Percentiles rank a stretch among this genome's conserved stretches.
Conservation (phyloP, 1,140 invertebrate genomes). For the Drosophila tropicalis region DNA sequence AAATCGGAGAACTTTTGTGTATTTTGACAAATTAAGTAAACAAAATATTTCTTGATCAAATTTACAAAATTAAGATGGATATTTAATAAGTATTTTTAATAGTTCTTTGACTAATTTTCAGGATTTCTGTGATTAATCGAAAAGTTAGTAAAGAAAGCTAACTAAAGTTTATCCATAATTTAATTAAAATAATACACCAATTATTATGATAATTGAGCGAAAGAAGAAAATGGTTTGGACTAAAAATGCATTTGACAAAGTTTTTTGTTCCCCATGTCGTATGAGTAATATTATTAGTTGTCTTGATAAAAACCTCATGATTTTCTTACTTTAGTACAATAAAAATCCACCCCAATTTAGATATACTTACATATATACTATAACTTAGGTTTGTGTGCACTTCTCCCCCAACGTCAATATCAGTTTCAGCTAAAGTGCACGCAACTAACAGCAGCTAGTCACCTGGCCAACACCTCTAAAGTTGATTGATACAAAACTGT, state of each 20-base stretch:
- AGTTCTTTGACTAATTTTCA: no score
- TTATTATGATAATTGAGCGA: no score
- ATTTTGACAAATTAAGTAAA: no score
- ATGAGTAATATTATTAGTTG: neutral
- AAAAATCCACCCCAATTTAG: constrained; percentile 8
- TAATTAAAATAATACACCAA: no score
- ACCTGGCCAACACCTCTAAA: constrained; percentile 64
- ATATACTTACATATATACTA: constrained; percentile 45
- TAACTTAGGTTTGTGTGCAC: constrained; percentile 23
- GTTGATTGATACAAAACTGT: constrained; percentile 73
- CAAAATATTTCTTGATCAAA: no score
- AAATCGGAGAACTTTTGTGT: no score
- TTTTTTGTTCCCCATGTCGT: neutral
- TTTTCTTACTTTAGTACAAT: neutral
- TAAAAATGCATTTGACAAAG: neutral
- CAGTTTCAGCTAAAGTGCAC: constrained; percentile 74
- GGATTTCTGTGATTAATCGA: no score
- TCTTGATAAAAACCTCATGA: neutral
- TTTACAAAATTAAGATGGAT: no score
- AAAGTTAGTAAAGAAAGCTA: no score
- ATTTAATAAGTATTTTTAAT: no score
- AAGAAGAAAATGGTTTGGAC: no score
- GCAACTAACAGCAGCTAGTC: constrained; percentile 57
- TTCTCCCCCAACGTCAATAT: constrained; percentile 63
- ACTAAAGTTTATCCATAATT: no score